Conservation (phyloP, 2,797 vertebrate genomes). For the Toxotes lorentzi region DNA sequence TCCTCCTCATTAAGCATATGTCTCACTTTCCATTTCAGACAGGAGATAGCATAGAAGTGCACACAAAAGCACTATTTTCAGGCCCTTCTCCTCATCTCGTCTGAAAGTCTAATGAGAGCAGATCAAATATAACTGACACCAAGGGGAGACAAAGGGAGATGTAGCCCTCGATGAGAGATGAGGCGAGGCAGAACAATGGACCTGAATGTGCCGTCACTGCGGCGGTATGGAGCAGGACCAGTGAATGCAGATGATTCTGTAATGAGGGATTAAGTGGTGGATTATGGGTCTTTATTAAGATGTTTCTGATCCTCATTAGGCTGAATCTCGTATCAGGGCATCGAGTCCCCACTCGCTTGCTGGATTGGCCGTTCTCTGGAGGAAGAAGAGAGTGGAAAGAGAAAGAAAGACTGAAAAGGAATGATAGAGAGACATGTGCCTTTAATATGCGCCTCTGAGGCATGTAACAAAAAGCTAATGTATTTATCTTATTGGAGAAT, state of each 20-base stretch:
- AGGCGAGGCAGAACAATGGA: slow-evolving; percentile 80
- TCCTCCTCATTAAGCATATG: slow-evolving; percentile 87
- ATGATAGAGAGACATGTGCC: slow-evolving; percentile 52
- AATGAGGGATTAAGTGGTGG: slow-evolving; percentile 87
- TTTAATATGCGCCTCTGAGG: slow-evolving; percentile 44
- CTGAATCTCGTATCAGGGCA: slow-evolving; percentile 81
- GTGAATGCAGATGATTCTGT: slow-evolving; percentile 85
- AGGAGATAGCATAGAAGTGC: slow-evolving; percentile 78
- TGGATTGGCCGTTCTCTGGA: slow-evolving; percentile 74
- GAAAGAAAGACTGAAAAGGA: slow-evolving; percentile 44
- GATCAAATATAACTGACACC: slow-evolving; percentile 82
- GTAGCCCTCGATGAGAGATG: slow-evolving; percentile 72
- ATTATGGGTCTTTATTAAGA: slow-evolving; percentile 89
- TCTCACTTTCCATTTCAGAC: slow-evolving; percentile 84
- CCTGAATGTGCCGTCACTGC: slow-evolving; percentile 72
- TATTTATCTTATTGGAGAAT: slow-evolving; percentile 20
- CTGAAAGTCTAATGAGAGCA: slow-evolving; percentile 85
- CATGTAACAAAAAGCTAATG: slow-evolving; percentile 12
- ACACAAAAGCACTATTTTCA: slow-evolving; percentile 85
- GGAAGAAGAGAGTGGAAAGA: slow-evolving; percentile 57
- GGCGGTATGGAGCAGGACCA: slow-evolving; percentile 67
- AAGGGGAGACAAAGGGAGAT: slow-evolving; percentile 77
- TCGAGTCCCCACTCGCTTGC: slow-evolving; percentile 77
- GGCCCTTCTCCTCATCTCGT: slow-evolving; percentile 74
- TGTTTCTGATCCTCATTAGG: slow-evolving; percentile 89